Base-by-base conservation (phyloP, 2,797 vertebrate genomes). In the Siniperca obscura region DNA sequence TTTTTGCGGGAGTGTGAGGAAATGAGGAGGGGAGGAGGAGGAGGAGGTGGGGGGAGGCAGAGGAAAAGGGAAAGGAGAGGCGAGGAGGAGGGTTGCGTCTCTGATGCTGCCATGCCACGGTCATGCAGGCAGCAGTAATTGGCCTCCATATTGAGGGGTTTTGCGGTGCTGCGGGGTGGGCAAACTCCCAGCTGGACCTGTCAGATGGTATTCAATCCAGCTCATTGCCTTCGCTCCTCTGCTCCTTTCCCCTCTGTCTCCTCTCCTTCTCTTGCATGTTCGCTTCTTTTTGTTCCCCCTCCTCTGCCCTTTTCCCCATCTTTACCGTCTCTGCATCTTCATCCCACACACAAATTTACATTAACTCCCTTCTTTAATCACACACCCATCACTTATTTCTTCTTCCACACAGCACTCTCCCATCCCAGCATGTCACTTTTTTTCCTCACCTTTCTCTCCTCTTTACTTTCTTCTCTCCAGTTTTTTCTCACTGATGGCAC, bases 171-270 rank as follows among this genome's bases (percentile, higher is more conserved):
- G 94, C 91, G 89, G 95, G 94, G 94, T 91, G 95, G 94, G 94
- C 95, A 94, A 92, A 88, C 92, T 94, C 95, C 95, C 96, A 96
- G 95, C 94, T 96, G 96, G 95, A 96, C 94, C 93, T 96, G 95
- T 96, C 95, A 96, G 93, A 96, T 95, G 95, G 94, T 93, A 96
- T 96, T 92, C 92, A 94, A 92, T 96, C 94, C 96, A 96, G 94
- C 94, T 96, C 95, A 94, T 91, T 95, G 95, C 95, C 95, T 91
- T 91, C 92, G 86, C 88, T 94, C 87, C 90, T 93, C 80, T 89
- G 79, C 79, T 91, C 86, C 86, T 84, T 87, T 84, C 87, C 80
- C 84, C 82, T 87, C 85, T 70, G 68, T 81, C 79, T 85, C 81
- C 81, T 84, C 83, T 87, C 68, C 84, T 86, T 87, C 90, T 75